Evolutionary conservation across 2,113 vertebrate genomes (phyloP).

Genomic region (Chloropsis hardwickii): DNA sequence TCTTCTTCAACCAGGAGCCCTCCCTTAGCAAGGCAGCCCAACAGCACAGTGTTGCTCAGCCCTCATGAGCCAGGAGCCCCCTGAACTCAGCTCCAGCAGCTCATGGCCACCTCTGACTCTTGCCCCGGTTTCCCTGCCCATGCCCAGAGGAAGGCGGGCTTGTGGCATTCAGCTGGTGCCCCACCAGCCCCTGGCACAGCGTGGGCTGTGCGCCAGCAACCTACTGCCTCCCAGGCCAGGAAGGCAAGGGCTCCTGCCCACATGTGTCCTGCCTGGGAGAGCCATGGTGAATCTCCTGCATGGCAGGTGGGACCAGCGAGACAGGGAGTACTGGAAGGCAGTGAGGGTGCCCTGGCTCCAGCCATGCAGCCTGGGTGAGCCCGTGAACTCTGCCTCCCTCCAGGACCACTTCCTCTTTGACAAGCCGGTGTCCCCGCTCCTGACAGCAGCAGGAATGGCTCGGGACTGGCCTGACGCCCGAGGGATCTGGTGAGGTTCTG

Average conservation of each 20-base stretch:
- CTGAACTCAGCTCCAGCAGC: background rate
- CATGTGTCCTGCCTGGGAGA: background rate
- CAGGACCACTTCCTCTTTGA: slow-evolving; percentile 87
- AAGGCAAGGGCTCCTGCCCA: background rate
- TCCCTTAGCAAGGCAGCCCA: background rate
- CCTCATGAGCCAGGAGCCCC: background rate
- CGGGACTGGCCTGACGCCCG: slow-evolving; percentile 86
- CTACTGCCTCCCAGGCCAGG: background rate
- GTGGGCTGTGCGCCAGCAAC: background rate
- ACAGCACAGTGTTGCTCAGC: background rate
- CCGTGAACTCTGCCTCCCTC: background rate
- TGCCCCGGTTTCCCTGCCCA: background rate
- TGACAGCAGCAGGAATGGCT: slow-evolving; percentile 83
- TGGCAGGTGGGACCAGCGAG: background rate
- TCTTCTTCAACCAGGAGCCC: background rate
- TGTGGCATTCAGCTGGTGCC: background rate
- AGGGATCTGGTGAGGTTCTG: slow-evolving; percentile 79
- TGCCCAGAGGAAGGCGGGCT: background rate
- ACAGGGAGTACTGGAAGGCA: background rate
- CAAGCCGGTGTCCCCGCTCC: slow-evolving; percentile 82
- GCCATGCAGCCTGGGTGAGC: background rate
- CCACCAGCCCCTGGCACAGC: background rate
- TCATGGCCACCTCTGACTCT: background rate
- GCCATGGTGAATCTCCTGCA: fast-evolving
- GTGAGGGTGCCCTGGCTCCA: background rate